Evolutionary conservation across 2,888 invertebrate species (phyloP).

Genomic region (Biston stratarius): DNA sequence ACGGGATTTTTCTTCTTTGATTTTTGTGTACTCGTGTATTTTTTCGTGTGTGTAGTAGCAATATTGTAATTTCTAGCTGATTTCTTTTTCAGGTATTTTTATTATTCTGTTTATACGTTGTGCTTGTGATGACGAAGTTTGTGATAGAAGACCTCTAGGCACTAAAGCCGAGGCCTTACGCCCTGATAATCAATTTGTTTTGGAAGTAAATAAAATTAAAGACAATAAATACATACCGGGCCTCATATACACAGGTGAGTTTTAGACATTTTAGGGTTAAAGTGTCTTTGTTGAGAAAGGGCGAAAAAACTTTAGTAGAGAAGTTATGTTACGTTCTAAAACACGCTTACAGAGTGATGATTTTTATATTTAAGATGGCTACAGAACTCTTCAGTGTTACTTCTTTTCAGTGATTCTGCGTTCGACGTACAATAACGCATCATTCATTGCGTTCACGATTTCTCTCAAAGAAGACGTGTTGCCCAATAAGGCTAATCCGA

Average conservation of each 20-base stretch:
- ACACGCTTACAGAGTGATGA: too few relatives aligned
- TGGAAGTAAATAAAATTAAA: constrained; percentile 69
- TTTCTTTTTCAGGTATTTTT: constrained; percentile 22
- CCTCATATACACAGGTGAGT: constrained; percentile 48
- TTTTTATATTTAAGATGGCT: too few relatives aligned
- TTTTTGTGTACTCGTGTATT: too few relatives aligned
- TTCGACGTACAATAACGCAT: constrained; percentile 60
- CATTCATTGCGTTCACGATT: constrained; percentile 78
- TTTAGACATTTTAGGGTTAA: neutral
- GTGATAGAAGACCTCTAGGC: constrained; percentile 69
- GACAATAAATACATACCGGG: constrained; percentile 65
- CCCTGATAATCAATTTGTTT: constrained; percentile 71
- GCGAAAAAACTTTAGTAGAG: too few relatives aligned
- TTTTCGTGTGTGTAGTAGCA: too few relatives aligned
- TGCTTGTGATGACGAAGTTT: constrained; percentile 55
- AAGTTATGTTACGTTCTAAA: too few relatives aligned
- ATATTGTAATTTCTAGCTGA: too few relatives aligned
- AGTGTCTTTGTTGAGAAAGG: neutral
- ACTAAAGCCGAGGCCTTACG: constrained; percentile 68
- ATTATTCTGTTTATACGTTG: constrained; percentile 41
- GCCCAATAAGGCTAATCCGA: constrained; percentile 64
- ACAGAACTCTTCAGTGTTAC: too few relatives aligned
- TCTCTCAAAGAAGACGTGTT: constrained; percentile 66
- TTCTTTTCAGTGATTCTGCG: constrained; percentile 66
- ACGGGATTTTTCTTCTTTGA: too few relatives aligned